phyloP scores from a whole-genome alignment of 2,113 vertebrate genomes.

The Lepus timidus region DNA sequence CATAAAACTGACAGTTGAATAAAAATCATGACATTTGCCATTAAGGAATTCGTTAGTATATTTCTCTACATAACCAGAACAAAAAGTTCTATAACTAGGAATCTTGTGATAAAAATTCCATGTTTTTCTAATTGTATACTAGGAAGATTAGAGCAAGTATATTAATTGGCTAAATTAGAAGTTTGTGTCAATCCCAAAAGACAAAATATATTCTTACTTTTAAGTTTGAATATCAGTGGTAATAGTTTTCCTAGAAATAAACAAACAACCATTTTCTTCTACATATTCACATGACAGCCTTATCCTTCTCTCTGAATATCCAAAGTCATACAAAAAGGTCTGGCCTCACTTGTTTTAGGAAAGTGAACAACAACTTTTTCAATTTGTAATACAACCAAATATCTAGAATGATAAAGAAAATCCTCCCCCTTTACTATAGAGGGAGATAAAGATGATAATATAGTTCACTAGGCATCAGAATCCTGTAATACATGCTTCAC shows the following conservation, averaged over 20 bases:
- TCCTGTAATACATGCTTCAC: neutral
- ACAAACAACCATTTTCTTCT: neutral
- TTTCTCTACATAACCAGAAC: neutral
- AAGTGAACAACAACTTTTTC: neutral
- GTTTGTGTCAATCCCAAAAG: neutral
- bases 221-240: neutral
- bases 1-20: neutral
- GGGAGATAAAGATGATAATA: neutral
- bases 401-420: conserved; percentile 5
- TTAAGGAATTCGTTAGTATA: neutral
- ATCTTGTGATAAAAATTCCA: neutral
- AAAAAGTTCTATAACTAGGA: neutral
- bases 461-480: neutral
- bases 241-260: conserved; percentile 41
- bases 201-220: conserved; percentile 37
- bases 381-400: neutral
- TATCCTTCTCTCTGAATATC: neutral
- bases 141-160: neutral
- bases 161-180: neutral
- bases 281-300: neutral
- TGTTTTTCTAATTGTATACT: neutral
- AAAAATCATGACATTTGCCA: conserved; percentile 13
- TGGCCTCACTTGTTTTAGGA: neutral
- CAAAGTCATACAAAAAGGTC: neutral
- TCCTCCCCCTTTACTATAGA: neutral